Evolutionary conservation across 2,888 invertebrate species (phyloP), one percentile per base, ranked within the genome.

Genomic region (Stenolophus ochropezus): DNA sequence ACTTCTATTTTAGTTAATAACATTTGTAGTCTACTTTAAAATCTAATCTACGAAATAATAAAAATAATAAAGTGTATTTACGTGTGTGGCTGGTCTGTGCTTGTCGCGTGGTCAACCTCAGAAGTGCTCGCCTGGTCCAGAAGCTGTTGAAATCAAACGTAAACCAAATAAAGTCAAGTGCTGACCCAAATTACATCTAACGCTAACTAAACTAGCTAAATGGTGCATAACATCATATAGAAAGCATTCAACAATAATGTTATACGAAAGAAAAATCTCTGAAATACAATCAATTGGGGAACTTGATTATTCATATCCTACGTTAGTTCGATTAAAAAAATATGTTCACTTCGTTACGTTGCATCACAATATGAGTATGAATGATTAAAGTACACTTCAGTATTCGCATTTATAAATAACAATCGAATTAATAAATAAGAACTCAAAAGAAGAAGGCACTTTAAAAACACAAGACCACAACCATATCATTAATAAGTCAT

Each of bases 131-230:
- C 90, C 89, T 91, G 92, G 90, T 93, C 93, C 93, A 93, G 92
- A 91, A 94, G 93, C 94, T 94, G 91, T 91, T 90, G 90, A 91
- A 91, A 91, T 42, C 73, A 87, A 88, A 88, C 91, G 91, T 91
- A 91, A 91, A 91, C 90, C 90, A 90, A 91, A 91, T 81, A 47
- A 81, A 81, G 61, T 73, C 27, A 75, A 75, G 75, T 81, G 81
- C 65, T 75, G 25, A 73, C 27, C 53, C 53, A 80, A 80, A 80
- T 23, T 73, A 73, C 73, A 73, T 27, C 73, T 73, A 73, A 18
- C 23, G 25, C 61, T 61, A 77, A 42, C 56, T 58, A 21, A 58
- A 76, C 23, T 53, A 18, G 6, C 47, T 53, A 53, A 73, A 20
- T n/a, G 49, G 58, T 80, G 56, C 80, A 42, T 42, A 42, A 73